phyloP scores from a whole-genome alignment of 1,140 invertebrate species.

The Plutomurus gul region DNA sequence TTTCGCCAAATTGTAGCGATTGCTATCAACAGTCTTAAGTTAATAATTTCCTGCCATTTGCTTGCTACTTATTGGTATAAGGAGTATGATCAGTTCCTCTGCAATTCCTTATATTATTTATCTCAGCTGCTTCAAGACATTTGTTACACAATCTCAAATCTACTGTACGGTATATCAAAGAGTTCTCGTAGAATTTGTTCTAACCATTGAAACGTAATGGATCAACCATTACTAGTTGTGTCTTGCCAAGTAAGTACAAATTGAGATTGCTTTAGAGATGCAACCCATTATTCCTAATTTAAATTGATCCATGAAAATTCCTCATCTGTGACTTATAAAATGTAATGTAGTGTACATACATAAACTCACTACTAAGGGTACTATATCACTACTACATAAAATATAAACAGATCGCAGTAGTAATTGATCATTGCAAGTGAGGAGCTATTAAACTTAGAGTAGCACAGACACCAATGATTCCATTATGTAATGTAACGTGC shows the following conservation, averaged over 20 bases:
- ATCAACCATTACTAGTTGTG: background rate
- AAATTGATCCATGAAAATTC: background rate
- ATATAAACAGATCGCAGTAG: too few relatives aligned
- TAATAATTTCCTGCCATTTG: background rate
- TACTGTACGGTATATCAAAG: too few relatives aligned
- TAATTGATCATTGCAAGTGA: background rate
- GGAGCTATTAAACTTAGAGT: background rate
- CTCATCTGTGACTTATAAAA: background rate
- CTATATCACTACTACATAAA: background rate
- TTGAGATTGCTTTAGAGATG: too few relatives aligned
- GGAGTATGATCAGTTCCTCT: background rate
- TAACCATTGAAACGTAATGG: too few relatives aligned
- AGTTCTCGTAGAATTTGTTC: too few relatives aligned
- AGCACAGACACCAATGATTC: too few relatives aligned
- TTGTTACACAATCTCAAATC: too few relatives aligned
- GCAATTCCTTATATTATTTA: too few relatives aligned
- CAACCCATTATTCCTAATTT: background rate
- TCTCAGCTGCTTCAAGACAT: background rate
- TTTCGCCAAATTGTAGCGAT: constrained; percentile 30
- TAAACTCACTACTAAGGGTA: too few relatives aligned
- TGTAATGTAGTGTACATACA: background rate
- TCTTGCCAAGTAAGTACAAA: background rate
- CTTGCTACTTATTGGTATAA: background rate
- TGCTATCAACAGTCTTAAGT: background rate
- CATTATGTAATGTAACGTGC: too few relatives aligned